Evolutionary conservation across 2,888 invertebrate genomes (phyloP).

Genomic region (Oscheius onirici): DNA sequence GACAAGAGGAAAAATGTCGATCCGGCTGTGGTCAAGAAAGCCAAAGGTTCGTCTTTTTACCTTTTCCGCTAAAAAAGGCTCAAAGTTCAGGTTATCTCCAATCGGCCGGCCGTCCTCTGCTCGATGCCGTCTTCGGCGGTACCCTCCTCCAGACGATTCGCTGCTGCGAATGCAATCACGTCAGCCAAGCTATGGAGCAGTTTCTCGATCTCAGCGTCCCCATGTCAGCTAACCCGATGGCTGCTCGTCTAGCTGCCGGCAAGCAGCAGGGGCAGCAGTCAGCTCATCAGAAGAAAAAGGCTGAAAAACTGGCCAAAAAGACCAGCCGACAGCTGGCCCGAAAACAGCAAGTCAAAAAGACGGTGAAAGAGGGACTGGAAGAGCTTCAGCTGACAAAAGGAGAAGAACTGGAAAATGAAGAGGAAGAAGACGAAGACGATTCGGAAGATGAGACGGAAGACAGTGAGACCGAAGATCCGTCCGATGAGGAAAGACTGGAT

Average conservation of each 20-base stretch:
- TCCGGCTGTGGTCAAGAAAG: conserved; percentile 27
- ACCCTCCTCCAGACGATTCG: conserved; percentile 85
- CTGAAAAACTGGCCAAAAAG: conserved; percentile 19
- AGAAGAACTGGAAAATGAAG: background rate
- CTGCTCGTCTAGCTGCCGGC: conserved; percentile 7
- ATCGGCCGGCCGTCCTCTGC: conserved; percentile 73
- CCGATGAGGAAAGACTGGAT: conserved; percentile 2
- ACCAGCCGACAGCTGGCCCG: background rate
- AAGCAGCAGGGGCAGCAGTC: conserved; percentile 41
- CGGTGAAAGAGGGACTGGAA: background rate
- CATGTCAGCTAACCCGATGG: conserved; percentile 75
- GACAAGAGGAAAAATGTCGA: conserved; percentile 28
- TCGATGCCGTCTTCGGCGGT: conserved; percentile 91
- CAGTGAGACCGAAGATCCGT: background rate
- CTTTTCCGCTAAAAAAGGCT: too few species aligned
- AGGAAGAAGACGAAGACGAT: background rate
- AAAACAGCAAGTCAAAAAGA: background rate
- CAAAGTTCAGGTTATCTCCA: conserved; percentile 71
- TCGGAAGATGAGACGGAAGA: conserved; percentile 6
- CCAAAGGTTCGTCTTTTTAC: conserved; percentile 38
- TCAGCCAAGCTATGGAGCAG: conserved; percentile 69
- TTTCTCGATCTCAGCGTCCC: conserved; percentile 95
- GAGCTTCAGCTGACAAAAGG: background rate
- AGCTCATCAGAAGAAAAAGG: conserved; percentile 71
- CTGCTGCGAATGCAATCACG: conserved; percentile 84